phyloP scores from a whole-genome alignment of 1,140 invertebrate genomes.

The Pogonognathellus flavescens region DNA sequence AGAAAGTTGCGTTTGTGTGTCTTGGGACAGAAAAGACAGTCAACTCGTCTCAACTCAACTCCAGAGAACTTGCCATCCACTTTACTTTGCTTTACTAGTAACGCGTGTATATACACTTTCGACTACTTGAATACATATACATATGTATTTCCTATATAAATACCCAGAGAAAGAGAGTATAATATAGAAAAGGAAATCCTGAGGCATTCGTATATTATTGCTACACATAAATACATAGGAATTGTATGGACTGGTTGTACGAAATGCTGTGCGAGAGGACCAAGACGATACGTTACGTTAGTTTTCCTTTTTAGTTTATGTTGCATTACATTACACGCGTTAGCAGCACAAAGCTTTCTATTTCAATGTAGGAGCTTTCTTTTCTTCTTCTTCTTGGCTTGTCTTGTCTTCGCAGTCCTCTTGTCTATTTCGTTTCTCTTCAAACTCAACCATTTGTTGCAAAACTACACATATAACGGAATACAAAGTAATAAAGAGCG shows the following conservation, averaged over 20 bases:
- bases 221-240: neutral
- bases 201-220: conserved; percentile 1
- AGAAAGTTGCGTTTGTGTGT: conserved; percentile 44
- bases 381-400: conserved; percentile 23
- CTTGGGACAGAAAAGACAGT: conserved; percentile 34
- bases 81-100: conserved; percentile 23
- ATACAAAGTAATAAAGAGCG: neutral
- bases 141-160: no score
- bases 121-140: neutral
- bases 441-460: conserved; percentile 25
- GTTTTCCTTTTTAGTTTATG: no score
- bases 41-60: neutral
- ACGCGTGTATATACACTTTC: neutral
- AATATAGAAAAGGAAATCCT: conserved; percentile 15
- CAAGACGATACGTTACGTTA: no score
- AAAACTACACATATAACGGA: neutral
- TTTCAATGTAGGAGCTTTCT: neutral
- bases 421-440: conserved; percentile 26
- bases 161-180: no score
- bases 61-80: conserved; percentile 7
- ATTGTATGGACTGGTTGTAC: no score
- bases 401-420: neutral
- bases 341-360: neutral
- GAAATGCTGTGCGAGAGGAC: no score
- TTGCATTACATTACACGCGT: neutral